These are phyloP conservation scores for Andrena praecox DNA, from an alignment of 2,888 invertebrate genomes.

Conservation along the genomic window DNA sequence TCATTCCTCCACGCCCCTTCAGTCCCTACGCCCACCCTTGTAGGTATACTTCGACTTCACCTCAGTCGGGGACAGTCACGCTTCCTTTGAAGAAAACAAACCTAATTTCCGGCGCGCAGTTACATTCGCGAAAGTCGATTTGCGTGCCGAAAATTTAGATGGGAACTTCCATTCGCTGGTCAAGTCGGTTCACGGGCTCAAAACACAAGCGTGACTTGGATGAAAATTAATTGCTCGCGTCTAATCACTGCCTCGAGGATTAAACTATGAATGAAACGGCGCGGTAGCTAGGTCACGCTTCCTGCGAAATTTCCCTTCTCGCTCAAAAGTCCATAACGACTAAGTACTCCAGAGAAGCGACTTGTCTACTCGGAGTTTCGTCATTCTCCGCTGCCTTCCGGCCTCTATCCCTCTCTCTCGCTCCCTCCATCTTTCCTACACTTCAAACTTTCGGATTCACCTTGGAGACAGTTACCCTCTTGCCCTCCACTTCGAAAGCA, in stretches of 20 bases:
- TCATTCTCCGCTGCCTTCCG: constrained; percentile 58
- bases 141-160: background rate
- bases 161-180: background rate
- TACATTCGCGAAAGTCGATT: constrained; percentile 17
- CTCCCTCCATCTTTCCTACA: constrained; percentile 34
- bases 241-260: background rate
- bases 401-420: constrained; percentile 21
- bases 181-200: background rate
- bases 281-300: constrained; percentile 23
- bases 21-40: background rate
- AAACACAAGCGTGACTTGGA: background rate
- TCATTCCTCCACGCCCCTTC: constrained; percentile 33
- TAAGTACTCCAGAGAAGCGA: constrained; percentile 60
- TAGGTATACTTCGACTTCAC: constrained; percentile 24
- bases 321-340: constrained; percentile 55
- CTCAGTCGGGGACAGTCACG: constrained; percentile 31
- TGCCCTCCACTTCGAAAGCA: constrained; percentile 57
- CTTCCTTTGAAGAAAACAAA: constrained; percentile 38
- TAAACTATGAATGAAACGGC: constrained; percentile 45
- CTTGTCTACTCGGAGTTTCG: constrained; percentile 68
- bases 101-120: constrained; percentile 38
- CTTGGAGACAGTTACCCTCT: constrained; percentile 64
- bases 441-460: constrained; percentile 60
- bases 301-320: constrained; percentile 48
- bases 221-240: constrained; percentile 19